Percentiles rank a stretch among this genome's conserved stretches.
phyloP scores from a whole-genome alignment of 2,113 vertebrate species.

The Loxodonta africana region DNA sequence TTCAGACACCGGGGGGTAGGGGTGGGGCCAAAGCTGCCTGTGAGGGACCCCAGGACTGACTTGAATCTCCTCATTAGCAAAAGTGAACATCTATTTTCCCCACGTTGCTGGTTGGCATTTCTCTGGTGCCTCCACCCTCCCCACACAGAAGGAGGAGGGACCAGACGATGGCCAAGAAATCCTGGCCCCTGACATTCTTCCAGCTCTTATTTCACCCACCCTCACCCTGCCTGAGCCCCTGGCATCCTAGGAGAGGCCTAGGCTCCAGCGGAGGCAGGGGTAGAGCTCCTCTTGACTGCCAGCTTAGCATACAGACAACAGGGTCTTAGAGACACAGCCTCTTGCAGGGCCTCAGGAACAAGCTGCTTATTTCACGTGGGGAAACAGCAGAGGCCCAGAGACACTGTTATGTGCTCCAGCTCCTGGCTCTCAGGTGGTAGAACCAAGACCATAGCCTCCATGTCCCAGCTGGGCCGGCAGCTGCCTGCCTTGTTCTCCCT shows the following conservation, averaged over 20 bases:
- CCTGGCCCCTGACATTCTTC: neutral
- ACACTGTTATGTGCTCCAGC: neutral
- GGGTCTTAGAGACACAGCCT: neutral
- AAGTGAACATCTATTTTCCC: neutral
- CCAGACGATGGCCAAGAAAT: neutral
- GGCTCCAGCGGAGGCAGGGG: neutral
- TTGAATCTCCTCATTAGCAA: neutral
- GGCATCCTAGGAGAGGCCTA: neutral
- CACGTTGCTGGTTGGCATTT: neutral
- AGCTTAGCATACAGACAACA: neutral
- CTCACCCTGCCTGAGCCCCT: neutral
- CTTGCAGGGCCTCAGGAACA: neutral
- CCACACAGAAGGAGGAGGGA: neutral
- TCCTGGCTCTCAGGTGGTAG: neutral
- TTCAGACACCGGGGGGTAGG: neutral
- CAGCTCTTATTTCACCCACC: neutral
- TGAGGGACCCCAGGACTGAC: neutral
- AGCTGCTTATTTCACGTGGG: neutral
- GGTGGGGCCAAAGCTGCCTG: neutral
- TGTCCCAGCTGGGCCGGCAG: neutral
- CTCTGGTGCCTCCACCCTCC: neutral
- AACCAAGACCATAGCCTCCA: neutral
- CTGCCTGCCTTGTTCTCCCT: neutral
- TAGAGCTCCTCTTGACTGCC: neutral
- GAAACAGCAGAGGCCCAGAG: neutral